Base-by-base conservation (phyloP, 2,113 vertebrate genomes). In the Heterotilapia buettikoferi region DNA sequence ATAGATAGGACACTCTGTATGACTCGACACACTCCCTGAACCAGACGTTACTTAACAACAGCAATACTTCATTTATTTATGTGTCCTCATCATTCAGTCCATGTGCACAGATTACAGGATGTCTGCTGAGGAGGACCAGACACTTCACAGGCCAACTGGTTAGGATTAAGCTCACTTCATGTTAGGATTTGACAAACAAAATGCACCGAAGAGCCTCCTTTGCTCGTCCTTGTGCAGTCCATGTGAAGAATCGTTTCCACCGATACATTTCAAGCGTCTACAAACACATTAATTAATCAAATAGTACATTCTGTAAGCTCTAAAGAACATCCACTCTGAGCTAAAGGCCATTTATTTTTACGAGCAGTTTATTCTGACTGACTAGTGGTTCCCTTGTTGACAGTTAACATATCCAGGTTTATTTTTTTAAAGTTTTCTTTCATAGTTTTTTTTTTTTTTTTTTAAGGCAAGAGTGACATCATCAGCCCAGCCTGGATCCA, bases 331-430 rank as follows among this genome's bases (percentile, higher is more conserved):
- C 92, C 90, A 83, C 91, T 90, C 88, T 82, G 88, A 91, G 85
- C 85, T 87, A 56, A 89, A 47, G 86, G 63, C 63, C 82, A 21
- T 86, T 54, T 56, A 11, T 84, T 81, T 66, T 87, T 83, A 78
- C 3, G 85, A 93, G 88, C 87, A 95, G 93, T 94, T 93, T 91
- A 95, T 94, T 92, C 92, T 83, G 92, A 90, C 92, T 93, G 93
- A 91, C 87, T 95, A 94, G 96, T 96, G 95, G 94, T 96, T 96
- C 94, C 93, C 93, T 94, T 94, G 90, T 86, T 83, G 84, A 92
- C 59, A 83, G 90, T 84, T 83, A 54, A 43, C 61, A 90, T 68
- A 84, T 92, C 89, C 91, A 94, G 86, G 91, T 86, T 38, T 47
- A 10, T 73, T 47, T 73, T 45, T 18, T 26, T 1, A 0, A 14